Base-by-base conservation (phyloP, 2,797 vertebrate genomes). In the Rhynchonycteris naso region DNA sequence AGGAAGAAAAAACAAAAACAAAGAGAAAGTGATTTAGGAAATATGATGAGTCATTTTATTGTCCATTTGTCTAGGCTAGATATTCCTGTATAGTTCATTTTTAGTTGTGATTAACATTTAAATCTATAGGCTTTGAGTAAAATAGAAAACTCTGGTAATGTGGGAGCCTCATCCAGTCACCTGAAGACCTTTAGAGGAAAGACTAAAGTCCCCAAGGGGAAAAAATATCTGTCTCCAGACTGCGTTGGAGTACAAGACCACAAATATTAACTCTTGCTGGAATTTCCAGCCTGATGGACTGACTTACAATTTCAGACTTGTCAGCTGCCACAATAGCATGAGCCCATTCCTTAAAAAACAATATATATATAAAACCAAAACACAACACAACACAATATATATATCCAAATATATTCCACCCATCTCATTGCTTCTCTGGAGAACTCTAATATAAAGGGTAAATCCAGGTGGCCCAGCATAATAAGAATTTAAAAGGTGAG, bases 1-100 rank as follows among this genome's bases (percentile, higher is more conserved):
- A 91, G 63, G 52, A 88, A 84, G 52, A 81, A 93, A 56, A 91
- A 93, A 58, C 65, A 66, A 80, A 8, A 28, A 4, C 56, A 93
- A 79, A 78, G 61, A 82, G n/a, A 68, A 88, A 93, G 35, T 84
- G 79, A 74, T 52, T 72, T 87, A 59, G 4, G 71, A 26, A 30
- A 28, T 82, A 7, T 65, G 21, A 90, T 22, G 18, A 68, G 74
- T 88, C 79, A 69, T 91, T 91, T 88, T 69, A 68, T 50, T 35
- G 26, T 72, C 71, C 79, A 30, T 14, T 54, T 75, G 35, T 18
- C n/a, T n/a, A 35, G 14, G 21, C 35, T 74, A 95, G 43, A 63
- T 59, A 69, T 28, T 79, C 58, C 52, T n/a, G 26, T 43, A 58
- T 82, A 88, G 12, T 21, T 75, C 79, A 65, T 38, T 54, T 91